Base-by-base conservation (phyloP, 2,797 vertebrate genomes). In the Acanthopagrus latus region DNA sequence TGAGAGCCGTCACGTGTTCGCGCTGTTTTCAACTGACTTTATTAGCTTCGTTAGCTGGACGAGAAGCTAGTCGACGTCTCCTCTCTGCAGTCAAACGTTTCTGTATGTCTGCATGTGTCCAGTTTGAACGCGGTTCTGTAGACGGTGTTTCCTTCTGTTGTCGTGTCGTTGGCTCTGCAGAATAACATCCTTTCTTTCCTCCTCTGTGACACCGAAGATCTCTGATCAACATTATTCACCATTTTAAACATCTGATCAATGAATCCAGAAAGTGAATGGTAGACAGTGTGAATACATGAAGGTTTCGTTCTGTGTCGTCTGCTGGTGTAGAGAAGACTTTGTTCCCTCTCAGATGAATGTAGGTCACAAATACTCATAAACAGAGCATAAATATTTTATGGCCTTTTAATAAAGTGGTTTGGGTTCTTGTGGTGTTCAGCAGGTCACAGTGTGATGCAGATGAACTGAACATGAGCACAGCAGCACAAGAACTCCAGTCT, bases 351-450 rank as follows among this genome's bases (percentile, higher is more conserved):
- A 51, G 52, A 64, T 71, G 14, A 8, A 75, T 48, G 38, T 47
- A 33, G 58, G 67, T 25, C 72, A 56, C 4, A 57, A 16, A 18
- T 29, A 50, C 17, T 60, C 59, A 64, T 84, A 83, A 84, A 76
- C 33, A n/a, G 1, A 29, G 48, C 1, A n/a, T 23, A 20, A 13
- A 13, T 20, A 18, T 68, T 86, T 82, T 79, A 84, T 8, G 52
- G 71, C 59, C 27, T 33, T 33, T n/a, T 0, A 58, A 44, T 43
- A 13, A 67, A 43, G 54, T 20, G 17, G 21, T 71, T 66, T 47
- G 60, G 38, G 16, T 59, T 47, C 63, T 41, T n/a, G 60, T 13
- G 3, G 43, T 64, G 64, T 2, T 67, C 57, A 29, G 56, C 44
- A 41, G 78, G 75, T 68, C 43, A 25, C 27, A n/a, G 11, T 20